Evolutionary conservation across 2,113 vertebrate species (phyloP), one percentile per base, ranked within the genome.

Genomic region (Sturnus vulgaris): DNA sequence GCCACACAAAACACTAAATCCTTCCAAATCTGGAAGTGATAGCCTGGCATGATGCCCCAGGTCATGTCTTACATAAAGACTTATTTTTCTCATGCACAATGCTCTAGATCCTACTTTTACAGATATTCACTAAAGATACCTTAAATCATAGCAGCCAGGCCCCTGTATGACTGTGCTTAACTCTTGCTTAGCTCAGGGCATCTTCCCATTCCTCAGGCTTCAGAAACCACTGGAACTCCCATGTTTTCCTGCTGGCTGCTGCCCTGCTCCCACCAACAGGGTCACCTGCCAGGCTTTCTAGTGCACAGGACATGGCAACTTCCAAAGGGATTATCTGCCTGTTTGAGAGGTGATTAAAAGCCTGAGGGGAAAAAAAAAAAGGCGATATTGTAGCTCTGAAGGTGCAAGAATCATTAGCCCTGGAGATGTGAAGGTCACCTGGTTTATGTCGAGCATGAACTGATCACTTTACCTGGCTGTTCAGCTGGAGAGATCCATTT

Each of bases 371-470:
- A 50, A 50, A 25, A 61, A 56, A 69, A 72, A 30, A 47, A 8
- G 3, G 15, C 3, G 7, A 37, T 35, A 15, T 1, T 33, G 16
- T 10, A n/a, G 11, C 57, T 76, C 50, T 68, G 50, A 82, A 93
- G 33, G 31, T 75, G 31, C 30, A 56, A 56, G 49, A 31, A 49
- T 15, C 17, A 12, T 65, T 37, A 83, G 22, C 17, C 13, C 30
- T 23, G 23, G 52, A 77, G n/a, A 13, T 37, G 10, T 42, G 16
- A 53, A 68, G 31, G 17, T 14, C 11, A 27, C 30, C 35, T 50
- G 12, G 31, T 40, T 71, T 55, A 8, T 3, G 5, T 2, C 0
- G 0, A 64, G 23, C 18, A 52, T 3, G 6, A 33, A 19, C 31
- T 25, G n/a, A 20, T 47, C 4, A 33, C 15, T 19, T 31, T 21